Conservation (phyloP, 2,888 invertebrate species). For the Rhagonycha fulva region DNA sequence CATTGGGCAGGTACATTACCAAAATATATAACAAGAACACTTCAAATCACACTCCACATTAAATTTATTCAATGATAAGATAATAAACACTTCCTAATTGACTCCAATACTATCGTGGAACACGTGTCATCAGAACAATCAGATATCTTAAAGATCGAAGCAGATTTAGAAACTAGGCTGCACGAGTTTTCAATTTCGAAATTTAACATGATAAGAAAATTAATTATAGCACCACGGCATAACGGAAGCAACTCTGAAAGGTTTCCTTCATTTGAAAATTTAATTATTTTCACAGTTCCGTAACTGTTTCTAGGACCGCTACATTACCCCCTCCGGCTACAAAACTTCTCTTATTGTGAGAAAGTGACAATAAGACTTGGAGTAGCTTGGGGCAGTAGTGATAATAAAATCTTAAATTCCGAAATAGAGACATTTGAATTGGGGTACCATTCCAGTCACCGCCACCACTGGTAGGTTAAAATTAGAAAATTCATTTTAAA, state of each 20-base stretch:
- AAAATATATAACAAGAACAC: neutral
- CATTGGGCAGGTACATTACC: neutral
- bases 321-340: too few relatives aligned
- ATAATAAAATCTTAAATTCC: too few relatives aligned
- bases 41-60: neutral
- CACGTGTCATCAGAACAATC: neutral
- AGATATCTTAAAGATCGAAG: neutral
- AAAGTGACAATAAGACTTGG: too few relatives aligned
- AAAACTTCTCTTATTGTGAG: too few relatives aligned
- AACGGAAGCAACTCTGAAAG: too few relatives aligned
- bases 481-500: neutral
- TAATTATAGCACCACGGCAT: too few relatives aligned
- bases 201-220: neutral
- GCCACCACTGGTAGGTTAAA: neutral
- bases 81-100: neutral
- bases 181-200: neutral
- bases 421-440: too few relatives aligned
- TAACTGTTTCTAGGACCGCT: too few relatives aligned
- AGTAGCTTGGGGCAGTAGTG: too few relatives aligned
- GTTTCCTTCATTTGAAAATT: too few relatives aligned
- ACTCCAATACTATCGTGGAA: neutral
- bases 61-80: neutral
- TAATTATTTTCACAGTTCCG: too few relatives aligned
- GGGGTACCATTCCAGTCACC: neutral
- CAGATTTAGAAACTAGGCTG: neutral